These are phyloP conservation scores for Dynastes maya DNA, from an alignment of 2,888 invertebrate genomes.

Conservation along the genomic window DNA sequence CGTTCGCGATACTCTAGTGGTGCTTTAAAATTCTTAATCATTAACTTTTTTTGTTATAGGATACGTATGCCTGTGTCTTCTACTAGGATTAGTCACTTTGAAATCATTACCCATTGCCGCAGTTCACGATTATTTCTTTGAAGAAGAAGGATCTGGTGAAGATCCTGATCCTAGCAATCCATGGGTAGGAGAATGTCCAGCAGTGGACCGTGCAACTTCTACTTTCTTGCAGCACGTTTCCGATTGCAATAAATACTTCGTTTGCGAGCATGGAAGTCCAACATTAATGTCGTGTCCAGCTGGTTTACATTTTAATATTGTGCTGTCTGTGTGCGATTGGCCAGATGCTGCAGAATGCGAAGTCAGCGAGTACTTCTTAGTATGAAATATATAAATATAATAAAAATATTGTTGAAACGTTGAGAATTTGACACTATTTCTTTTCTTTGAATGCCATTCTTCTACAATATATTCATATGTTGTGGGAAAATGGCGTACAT, in stretches of 20 bases:
- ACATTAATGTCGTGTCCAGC: conserved; percentile 43
- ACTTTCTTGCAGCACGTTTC: conserved; percentile 41
- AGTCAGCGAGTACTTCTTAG: background rate
- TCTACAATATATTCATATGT: no score
- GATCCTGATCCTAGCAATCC: background rate
- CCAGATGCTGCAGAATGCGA: conserved; percentile 2
- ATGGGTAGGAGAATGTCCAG: conserved; percentile 27
- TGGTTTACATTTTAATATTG: conserved; percentile 51
- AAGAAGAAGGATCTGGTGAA: background rate
- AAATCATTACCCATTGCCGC: background rate
- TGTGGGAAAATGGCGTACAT: no score
- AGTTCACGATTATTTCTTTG: no score
- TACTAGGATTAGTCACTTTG: background rate
- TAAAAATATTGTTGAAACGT: background rate
- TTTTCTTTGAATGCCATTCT: no score
- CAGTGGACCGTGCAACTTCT: background rate
- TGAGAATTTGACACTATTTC: background rate
- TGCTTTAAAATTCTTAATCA: background rate
- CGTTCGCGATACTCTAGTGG: background rate
- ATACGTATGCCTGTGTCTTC: background rate
- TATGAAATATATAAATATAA: background rate
- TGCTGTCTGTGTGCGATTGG: conserved; percentile 18
- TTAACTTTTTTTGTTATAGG: background rate
- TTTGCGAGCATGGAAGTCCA: conserved; percentile 45
- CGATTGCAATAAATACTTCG: conserved; percentile 49